Conservation (phyloP, 2,797 vertebrate species). For the Etheostoma perlongum region DNA sequence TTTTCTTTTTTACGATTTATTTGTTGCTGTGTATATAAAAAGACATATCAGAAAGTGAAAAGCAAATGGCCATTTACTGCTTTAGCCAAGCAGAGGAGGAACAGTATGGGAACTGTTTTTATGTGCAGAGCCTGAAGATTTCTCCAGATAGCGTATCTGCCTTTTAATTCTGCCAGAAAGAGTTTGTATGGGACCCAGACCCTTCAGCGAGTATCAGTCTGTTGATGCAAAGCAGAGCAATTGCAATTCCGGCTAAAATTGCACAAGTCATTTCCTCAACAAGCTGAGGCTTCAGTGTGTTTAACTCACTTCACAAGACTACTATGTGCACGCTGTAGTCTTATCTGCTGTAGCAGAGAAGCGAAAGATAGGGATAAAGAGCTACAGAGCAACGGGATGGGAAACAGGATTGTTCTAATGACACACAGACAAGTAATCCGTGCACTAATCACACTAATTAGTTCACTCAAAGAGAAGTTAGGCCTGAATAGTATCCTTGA, state of each 20-base stretch:
- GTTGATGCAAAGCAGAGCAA: constrained; percentile 72
- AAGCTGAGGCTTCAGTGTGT: constrained; percentile 24
- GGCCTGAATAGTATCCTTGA: constrained; percentile 49
- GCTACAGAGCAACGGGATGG: constrained; percentile 43
- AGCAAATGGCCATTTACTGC: constrained; percentile 50
- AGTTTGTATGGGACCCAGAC: constrained; percentile 44
- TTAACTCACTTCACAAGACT: constrained; percentile 50
- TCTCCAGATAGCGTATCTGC: constrained; percentile 81
- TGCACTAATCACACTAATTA: constrained; percentile 72
- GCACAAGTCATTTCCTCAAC: constrained; percentile 40
- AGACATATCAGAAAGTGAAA: constrained; percentile 52
- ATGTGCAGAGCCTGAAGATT: constrained; percentile 64
- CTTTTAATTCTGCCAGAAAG: constrained; percentile 56
- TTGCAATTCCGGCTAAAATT: constrained; percentile 59
- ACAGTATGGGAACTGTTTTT: constrained; percentile 70
- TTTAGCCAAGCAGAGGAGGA: constrained; percentile 48
- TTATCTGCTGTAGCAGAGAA: constrained; percentile 64
- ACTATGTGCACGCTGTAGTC: constrained; percentile 39
- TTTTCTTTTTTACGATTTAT: background rate
- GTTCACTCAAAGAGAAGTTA: constrained; percentile 50
- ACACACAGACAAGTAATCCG: constrained; percentile 71
- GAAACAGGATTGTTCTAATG: constrained; percentile 61
- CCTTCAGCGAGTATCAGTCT: constrained; percentile 58
- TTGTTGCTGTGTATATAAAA: constrained; percentile 34
- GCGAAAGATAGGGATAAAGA: constrained; percentile 64